A percentile compares a stretch with the other conserved stretches of the same genome.
These are phyloP conservation scores for Myanophis thanlyinensis DNA, from an alignment of 2,113 vertebrate genomes.

Conservation along the genomic window DNA sequence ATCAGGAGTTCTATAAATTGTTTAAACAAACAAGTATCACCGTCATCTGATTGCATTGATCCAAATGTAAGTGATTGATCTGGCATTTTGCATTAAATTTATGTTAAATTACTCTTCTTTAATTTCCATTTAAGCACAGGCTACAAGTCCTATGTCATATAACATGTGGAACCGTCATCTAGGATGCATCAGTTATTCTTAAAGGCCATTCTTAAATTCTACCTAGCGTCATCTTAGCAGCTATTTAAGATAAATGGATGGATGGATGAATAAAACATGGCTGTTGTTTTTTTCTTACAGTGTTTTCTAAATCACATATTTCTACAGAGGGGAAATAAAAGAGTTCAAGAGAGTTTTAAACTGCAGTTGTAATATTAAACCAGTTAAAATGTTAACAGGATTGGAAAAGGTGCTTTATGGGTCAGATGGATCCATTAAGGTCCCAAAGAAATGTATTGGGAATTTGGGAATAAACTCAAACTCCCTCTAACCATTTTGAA, in stretches of 20 bases:
- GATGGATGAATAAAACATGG: background rate
- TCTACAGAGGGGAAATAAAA: background rate
- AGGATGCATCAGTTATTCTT: background rate
- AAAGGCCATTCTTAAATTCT: background rate
- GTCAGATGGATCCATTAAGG: background rate
- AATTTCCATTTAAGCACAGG: background rate
- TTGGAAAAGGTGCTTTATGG: background rate
- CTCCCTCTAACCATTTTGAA: background rate
- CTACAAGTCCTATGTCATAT: background rate
- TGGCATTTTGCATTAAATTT: background rate
- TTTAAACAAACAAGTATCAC: background rate
- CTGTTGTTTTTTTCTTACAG: background rate
- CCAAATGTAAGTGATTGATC: background rate
- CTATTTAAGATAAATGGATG: background rate
- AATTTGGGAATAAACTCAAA: background rate
- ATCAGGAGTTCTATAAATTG: background rate
- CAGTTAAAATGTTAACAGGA: background rate
- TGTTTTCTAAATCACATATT: background rate
- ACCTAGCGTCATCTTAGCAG: background rate
- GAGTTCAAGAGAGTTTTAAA: background rate
- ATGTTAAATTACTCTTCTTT: background rate
- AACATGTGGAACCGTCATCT: background rate
- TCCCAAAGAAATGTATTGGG: background rate
- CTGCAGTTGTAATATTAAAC: background rate
- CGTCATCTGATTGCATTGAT: background rate